Evolutionary conservation across 2,113 vertebrate genomes (phyloP), one percentile per base, ranked within the genome.

Genomic region (Oryzias celebensis): DNA sequence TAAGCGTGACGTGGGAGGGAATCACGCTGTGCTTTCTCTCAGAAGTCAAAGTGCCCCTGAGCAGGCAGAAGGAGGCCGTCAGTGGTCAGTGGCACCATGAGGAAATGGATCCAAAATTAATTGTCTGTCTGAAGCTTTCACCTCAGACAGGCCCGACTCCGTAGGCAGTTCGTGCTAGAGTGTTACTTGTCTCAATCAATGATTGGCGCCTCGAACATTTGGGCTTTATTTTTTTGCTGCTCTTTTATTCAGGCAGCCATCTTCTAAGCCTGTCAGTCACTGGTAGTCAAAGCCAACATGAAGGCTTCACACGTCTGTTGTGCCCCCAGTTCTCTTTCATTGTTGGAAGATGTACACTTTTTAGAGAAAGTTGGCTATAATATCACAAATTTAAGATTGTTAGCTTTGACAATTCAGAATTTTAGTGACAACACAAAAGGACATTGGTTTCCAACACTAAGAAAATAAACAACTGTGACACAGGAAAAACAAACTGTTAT

Each of bases 51-150:
- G 55, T 36, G 55, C 58, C 64, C 49, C 20, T 6, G 52, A 66
- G 59, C 68, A 28, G 70, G 53, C 68, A 61, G 62, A 42, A 78
- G 45, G 1, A 31, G 52, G 16, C 52, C n/a, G 64, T 74, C 58
- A 47, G 23, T 79, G 73, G 54, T 72, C 72, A 67, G 47, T 14
- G 62, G 67, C 64, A 68, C 56, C 20, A 24, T 14, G 16, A 8
- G 64, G 61, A 72, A 74, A 78, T 65, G 58, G 66, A 78, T 64
- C 68, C 69, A 57, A 70, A 78, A 81, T 76, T 31, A 84, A 80
- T 73, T 59, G 65, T 63, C 24, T 59, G 23, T 65, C 64, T 56
- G 58, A 52, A 43, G 47, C 13, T 44, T 68, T 60, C 49, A 49
- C 7, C 4, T 17, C 58, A 55, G 26, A 44, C 54, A 6, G 14